Evolutionary conservation across 2,797 vertebrate species (phyloP).

Genomic region (Channallabes apus): DNA sequence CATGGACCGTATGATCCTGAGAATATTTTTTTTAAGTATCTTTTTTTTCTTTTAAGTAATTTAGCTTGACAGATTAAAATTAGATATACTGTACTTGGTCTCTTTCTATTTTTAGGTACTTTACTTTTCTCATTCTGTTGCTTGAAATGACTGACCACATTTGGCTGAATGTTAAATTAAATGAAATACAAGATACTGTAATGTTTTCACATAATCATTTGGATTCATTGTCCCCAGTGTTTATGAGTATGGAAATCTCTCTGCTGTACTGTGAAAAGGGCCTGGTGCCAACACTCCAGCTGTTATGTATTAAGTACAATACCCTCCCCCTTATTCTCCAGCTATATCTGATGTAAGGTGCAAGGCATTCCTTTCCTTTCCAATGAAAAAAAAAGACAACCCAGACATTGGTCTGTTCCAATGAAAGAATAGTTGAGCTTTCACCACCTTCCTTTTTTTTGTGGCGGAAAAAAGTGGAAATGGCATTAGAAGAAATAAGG

Average conservation of each 20-base stretch:
- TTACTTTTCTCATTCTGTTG: background rate
- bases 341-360: conserved; percentile 77
- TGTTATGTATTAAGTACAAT: conserved; percentile 74
- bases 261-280: conserved; percentile 55
- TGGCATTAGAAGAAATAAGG: conserved; percentile 15
- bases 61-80: background rate
- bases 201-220: conserved; percentile 23
- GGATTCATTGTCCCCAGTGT: background rate
- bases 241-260: conserved; percentile 48
- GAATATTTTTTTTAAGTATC: background rate
- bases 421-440: conserved; percentile 56
- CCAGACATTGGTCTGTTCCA: conserved; percentile 59
- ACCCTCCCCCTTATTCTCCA: conserved; percentile 64
- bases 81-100: background rate
- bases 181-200: conserved; percentile 7
- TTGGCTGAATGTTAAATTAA: background rate
- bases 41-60: background rate
- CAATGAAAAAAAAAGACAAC: conserved; percentile 65
- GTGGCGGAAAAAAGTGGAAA: conserved; percentile 48
- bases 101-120: conserved; percentile 6
- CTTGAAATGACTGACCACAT: conserved; percentile 26
- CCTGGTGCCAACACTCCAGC: conserved; percentile 60
- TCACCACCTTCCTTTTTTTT: conserved; percentile 1
- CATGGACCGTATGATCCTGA: background rate
- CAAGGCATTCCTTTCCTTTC: conserved; percentile 75